Conservation (phyloP, 1,140 invertebrate species). For the Lordiphosa collinella region DNA sequence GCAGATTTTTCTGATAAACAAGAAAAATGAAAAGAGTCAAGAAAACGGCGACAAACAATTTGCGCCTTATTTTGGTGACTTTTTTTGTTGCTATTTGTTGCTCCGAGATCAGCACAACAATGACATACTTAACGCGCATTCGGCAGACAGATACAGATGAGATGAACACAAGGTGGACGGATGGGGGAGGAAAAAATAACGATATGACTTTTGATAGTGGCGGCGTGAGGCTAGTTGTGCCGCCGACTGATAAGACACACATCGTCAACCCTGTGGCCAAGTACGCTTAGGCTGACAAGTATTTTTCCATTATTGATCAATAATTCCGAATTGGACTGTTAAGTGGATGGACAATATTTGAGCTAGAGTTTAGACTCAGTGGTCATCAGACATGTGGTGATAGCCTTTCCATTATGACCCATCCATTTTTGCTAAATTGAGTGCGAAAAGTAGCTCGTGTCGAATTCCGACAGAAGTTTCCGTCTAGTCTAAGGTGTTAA, state of each 20-base stretch:
- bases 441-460: not conserved
- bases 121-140: constrained; percentile 70
- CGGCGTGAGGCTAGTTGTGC: not conserved
- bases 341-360: constrained; percentile 41
- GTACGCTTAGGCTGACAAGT: constrained; percentile 17
- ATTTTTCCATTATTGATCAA: constrained; percentile 43
- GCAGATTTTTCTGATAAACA: constrained; percentile 68
- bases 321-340: constrained; percentile 11
- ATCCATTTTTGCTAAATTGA: not conserved
- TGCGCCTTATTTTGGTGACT: constrained; percentile 12
- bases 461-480: constrained; percentile 1
- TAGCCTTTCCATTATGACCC: constrained; percentile 5
- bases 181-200: constrained; percentile 36
- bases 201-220: constrained; percentile 9
- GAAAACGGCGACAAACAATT: constrained; percentile 60
- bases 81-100: constrained; percentile 30
- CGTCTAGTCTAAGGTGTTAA: constrained; percentile 33
- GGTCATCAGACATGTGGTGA: constrained; percentile 17
- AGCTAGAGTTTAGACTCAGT: constrained; percentile 10
- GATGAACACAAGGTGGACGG: constrained; percentile 13
- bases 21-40: constrained; percentile 71
- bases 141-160: constrained; percentile 31
- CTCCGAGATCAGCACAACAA: constrained; percentile 55
- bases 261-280: not conserved
- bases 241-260: constrained; percentile 3